Evolutionary conservation across 1,140 invertebrate species (phyloP).

Genomic region (Heterodera carotae): DNA sequence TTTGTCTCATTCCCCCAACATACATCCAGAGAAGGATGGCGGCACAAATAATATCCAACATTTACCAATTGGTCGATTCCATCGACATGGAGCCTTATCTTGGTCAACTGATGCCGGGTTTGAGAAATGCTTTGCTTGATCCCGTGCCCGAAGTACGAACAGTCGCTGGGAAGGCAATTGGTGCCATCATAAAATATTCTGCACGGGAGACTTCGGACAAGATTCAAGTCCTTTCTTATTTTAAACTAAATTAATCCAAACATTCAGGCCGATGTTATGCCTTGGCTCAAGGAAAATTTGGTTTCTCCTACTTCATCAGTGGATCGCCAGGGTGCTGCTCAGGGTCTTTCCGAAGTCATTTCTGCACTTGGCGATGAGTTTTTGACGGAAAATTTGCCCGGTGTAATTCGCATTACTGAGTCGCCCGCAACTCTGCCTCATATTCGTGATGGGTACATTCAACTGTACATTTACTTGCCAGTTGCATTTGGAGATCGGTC

Average conservation of each 20-base stretch:
- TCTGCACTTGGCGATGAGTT: constrained; percentile 91
- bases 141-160: constrained; percentile 86
- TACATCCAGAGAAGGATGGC: constrained; percentile 98
- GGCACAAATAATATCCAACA: constrained; percentile 95
- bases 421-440: constrained; percentile 80
- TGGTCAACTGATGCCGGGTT: constrained; percentile 89
- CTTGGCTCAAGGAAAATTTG: constrained; percentile 98
- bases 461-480: constrained; percentile 99
- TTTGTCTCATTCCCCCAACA: constrained; percentile 81
- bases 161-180: constrained; percentile 85
- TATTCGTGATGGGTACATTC: constrained; percentile 98
- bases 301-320: constrained; percentile 92
- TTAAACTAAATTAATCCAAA: constrained; percentile 67
- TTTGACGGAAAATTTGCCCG: constrained; percentile 93
- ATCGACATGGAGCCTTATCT: constrained; percentile 96
- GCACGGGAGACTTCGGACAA: constrained; percentile 66
- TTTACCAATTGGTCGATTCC: constrained; percentile 98
- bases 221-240: constrained; percentile 22
- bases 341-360: constrained; percentile 82
- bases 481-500: constrained; percentile 84
- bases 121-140: constrained; percentile 92
- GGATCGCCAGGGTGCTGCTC: constrained; percentile 93
- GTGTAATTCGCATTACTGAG: constrained; percentile 93
- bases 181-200: constrained; percentile 95
- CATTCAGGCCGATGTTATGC: constrained; percentile 82